Conservation (phyloP, 2,888 invertebrate genomes). For the Lasius platythorax region DNA sequence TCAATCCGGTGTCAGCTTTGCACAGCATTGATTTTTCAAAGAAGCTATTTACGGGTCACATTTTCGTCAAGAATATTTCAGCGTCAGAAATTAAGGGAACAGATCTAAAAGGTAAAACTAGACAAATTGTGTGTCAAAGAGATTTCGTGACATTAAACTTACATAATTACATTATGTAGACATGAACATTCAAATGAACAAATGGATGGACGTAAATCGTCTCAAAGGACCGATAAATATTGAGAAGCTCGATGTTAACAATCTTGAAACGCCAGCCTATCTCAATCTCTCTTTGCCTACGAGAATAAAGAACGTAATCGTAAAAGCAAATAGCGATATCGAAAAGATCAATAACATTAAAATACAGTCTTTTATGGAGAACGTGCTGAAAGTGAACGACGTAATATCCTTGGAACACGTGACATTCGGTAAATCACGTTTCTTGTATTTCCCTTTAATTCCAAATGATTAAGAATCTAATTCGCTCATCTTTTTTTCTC, state of each 20-base stretch:
- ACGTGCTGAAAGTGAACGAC: slow-evolving; percentile 85
- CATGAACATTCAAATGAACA: slow-evolving; percentile 56
- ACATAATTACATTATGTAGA: slow-evolving; percentile 44
- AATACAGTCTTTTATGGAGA: slow-evolving; percentile 81
- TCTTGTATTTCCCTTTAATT: neutral
- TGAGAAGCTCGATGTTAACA: slow-evolving; percentile 59
- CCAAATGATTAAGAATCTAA: neutral
- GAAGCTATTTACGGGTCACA: slow-evolving; percentile 66
- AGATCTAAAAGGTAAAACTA: slow-evolving; percentile 53
- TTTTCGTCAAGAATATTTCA: slow-evolving; percentile 63
- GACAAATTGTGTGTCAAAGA: neutral
- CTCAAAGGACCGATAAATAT: slow-evolving; percentile 69
- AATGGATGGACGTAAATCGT: slow-evolving; percentile 70
- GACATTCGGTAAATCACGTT: slow-evolving; percentile 83
- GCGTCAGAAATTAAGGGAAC: slow-evolving; percentile 5
- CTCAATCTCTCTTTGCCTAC: slow-evolving; percentile 67
- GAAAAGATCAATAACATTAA: slow-evolving; percentile 85
- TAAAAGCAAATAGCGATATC: slow-evolving; percentile 81
- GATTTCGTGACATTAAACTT: neutral
- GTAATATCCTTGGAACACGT: slow-evolving; percentile 82
- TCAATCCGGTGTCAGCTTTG: slow-evolving; percentile 66
- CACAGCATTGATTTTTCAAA: slow-evolving; percentile 63
- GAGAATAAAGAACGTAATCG: slow-evolving; percentile 76
- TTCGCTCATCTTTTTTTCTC: neutral
- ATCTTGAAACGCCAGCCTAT: slow-evolving; percentile 58